Base-by-base conservation (phyloP, 2,113 vertebrate genomes). In the Danionella cerebrum region DNA sequence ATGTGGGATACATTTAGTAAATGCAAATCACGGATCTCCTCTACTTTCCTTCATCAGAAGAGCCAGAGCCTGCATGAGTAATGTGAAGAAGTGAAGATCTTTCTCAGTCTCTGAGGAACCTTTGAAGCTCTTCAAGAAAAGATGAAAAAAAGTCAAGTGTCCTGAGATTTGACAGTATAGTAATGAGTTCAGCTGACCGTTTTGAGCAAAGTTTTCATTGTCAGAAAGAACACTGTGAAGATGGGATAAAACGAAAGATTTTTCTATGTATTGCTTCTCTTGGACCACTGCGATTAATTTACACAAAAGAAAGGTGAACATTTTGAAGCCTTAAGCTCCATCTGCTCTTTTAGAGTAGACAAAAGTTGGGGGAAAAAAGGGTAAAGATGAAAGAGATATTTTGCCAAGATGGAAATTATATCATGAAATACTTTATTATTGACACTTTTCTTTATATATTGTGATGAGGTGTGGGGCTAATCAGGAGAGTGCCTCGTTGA, bases 81-180 rank as follows among this genome's bases (percentile, higher is more conserved):
- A 59, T 59, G 14, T 27, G 22, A 50, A 50, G 45, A 47, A 25
- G 12, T 11, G 22, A 35, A 31, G 55, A 42, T 59, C 36, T 45
- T 31, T 60, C 39, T 13, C 10, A 19, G 11, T 60, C 16, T 60
- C 57, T 5, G 39, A 44, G 39, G 57, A 60, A 12, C 5, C 4
- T 38, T 60, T 60, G 57, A 60, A 60, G 39, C 39, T 60, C 38
- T 60, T 39, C 21, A 58, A 41, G 36, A 58, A 41, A 58, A 39
- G 33, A 58, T 44, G n/a, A 42, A 42, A 31, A 59, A 44, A 18
- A 33, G 9, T 6, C 1, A 3, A 58, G 57, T 4, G 16, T 44
- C 57, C 25, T 31, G 58, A 60, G 39, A 60, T 60, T 60, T 60
- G 25, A 5, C 42, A 48, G 53, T 38, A 38, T 48, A 48, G 36